A percentile compares a stretch with the other conserved stretches of the same genome.
phyloP scores from a whole-genome alignment of 2,797 vertebrate genomes.

The Holocentrus rufus region DNA sequence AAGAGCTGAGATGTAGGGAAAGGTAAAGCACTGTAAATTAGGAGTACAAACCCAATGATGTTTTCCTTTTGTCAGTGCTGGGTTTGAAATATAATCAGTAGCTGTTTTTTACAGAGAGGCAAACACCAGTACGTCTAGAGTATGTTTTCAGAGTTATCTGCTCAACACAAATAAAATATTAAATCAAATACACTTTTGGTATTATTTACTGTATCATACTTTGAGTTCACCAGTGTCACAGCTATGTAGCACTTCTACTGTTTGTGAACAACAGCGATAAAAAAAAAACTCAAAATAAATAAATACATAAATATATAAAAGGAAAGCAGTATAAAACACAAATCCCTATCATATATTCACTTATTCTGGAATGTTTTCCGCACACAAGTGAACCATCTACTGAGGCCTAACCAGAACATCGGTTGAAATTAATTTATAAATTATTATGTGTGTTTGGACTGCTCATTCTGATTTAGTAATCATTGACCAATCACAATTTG shows the following conservation, averaged over 20 bases:
- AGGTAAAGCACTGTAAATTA: neutral
- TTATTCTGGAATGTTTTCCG: neutral
- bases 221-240: neutral
- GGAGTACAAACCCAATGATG: neutral
- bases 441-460: too few species aligned
- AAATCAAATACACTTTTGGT: neutral
- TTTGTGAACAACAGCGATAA: neutral
- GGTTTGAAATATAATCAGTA: neutral
- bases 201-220: neutral
- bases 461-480: too few species aligned
- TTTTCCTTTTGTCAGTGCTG: neutral
- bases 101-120: neutral
- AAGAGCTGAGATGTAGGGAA: constrained; percentile 82
- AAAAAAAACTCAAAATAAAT: too few species aligned
- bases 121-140: neutral
- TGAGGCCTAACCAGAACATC: too few species aligned
- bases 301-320: neutral
- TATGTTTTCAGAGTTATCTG: neutral
- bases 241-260: neutral
- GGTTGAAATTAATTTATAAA: neutral
- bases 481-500: neutral
- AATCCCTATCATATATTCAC: neutral
- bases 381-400: neutral
- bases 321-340: neutral
- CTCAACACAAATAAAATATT: neutral